Percentiles rank a stretch among this genome's conserved stretches.
phyloP scores from a whole-genome alignment of 2,888 invertebrate genomes.

The Acrobasis repandana region DNA sequence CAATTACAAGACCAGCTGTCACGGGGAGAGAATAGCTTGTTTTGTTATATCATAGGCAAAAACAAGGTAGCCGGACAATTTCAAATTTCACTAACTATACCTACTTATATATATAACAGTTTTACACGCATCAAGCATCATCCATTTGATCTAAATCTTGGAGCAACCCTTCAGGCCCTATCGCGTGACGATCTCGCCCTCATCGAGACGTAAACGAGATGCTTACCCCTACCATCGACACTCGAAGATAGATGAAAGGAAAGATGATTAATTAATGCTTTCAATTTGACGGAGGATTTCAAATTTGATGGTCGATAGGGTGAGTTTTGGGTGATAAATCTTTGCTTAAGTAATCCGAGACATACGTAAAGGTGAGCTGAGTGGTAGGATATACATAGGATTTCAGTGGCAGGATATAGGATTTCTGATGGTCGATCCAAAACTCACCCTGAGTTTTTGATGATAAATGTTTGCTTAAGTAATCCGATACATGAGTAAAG shows the following conservation, averaged over 20 bases:
- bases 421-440: not conserved
- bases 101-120: not conserved
- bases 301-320: not conserved
- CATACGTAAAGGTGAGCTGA: too few relatives aligned
- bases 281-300: not conserved
- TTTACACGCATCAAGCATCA: not conserved
- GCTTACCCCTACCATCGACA: constrained; percentile 26
- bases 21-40: too few relatives aligned
- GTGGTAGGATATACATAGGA: too few relatives aligned
- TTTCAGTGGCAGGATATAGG: too few relatives aligned
- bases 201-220: constrained; percentile 46
- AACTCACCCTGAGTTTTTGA: not conserved
- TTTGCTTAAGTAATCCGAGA: not conserved
- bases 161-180: constrained; percentile 50
- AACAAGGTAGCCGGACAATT: not conserved
- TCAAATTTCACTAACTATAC: not conserved
- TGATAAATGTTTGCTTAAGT: not conserved
- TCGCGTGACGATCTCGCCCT: constrained; percentile 56
- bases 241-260: constrained; percentile 3
- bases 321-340: not conserved
- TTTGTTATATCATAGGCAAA: too few relatives aligned
- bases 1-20: too few relatives aligned
- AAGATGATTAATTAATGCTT: constrained; percentile 11
- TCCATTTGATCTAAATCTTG: constrained; percentile 20
- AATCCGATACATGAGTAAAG: not conserved